Evolutionary conservation across 2,113 vertebrate genomes (phyloP), one percentile per base, ranked within the genome.

Genomic region (Cavia porcellus): DNA sequence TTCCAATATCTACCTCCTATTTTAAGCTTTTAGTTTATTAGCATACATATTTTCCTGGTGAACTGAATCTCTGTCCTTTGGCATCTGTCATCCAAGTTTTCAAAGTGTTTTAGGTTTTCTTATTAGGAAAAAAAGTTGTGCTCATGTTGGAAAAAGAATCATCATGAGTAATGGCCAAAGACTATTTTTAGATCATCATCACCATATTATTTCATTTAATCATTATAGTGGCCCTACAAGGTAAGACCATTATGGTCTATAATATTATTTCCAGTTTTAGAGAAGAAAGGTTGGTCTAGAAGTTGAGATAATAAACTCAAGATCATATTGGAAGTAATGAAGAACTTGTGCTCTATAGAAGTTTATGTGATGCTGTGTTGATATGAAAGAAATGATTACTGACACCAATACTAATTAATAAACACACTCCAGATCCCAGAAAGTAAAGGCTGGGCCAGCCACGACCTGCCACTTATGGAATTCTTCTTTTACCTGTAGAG

Each of bases 401-500:
- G 12, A 74, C 42, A 20, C 17, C 24, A n/a, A 66, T 7, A 17
- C 3, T 22, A 5, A 15, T 30, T 19, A 13, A 38, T 30, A 57
- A 61, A 52, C 19, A 62, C 13, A 22, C 24, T 50, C 42, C 32
- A 50, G 86, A 93, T 32, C 0, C 1, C 1, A 35, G 24, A 22
- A 50, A 86, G 61, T 68, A 3, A 42, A 82, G n/a, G 61, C 57
- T 38, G 5, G 17, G 38, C n/a, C 15, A 13, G 38, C n/a, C 17
- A 47, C 28, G 7, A 45, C 1, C 0, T 42, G 17, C 22, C 19
- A n/a, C 35, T 35, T 47, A 15, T 0, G 35, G 42, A 72, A 81
- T 68, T 64, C 68, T 30, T 12, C 52, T 50, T 64, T 87, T 59
- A 50, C 17, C 57, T 80, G 1, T 4, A 66, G 25, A 45, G 25